These are phyloP conservation scores for Trididemnum clinides DNA, from an alignment of 23 tunicate genomes.

Conservation along the genomic window DNA sequence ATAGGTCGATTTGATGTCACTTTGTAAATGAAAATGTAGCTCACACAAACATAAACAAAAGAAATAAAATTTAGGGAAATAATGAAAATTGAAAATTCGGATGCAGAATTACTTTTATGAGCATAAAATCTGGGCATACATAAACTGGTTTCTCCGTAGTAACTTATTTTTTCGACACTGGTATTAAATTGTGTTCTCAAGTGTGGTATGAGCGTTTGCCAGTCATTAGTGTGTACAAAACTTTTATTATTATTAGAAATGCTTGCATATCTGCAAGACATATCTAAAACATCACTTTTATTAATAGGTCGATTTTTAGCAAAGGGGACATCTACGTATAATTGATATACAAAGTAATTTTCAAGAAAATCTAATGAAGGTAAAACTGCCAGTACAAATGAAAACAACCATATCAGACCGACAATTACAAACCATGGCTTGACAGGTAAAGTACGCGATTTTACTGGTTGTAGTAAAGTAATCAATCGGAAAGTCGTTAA, in stretches of 20 bases:
- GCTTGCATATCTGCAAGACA: background rate
- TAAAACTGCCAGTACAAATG: background rate
- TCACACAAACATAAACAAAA: slow-evolving; percentile 4
- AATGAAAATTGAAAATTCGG: background rate
- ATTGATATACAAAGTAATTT: background rate
- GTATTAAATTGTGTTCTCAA: background rate
- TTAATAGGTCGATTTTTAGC: background rate
- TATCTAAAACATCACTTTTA: background rate
- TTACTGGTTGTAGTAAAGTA: slow-evolving; percentile 3
- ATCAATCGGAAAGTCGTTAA: background rate
- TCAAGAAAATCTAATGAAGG: background rate
- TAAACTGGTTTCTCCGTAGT: slow-evolving; percentile 23
- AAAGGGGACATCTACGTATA: background rate
- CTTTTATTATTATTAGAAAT: background rate
- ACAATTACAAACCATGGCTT: background rate
- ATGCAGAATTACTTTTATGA: background rate
- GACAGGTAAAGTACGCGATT: background rate
- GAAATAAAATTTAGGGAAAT: slow-evolving; percentile 1
- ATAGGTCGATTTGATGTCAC: background rate
- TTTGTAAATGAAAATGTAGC: slow-evolving; percentile 5
- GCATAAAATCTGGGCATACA: slow-evolving; percentile 22
- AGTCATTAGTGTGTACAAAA: background rate
- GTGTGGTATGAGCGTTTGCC: background rate
- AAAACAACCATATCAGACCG: background rate
- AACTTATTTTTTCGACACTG: background rate